Evolutionary conservation across 2,113 vertebrate species (phyloP).

Genomic region (Xiphophorus couchianus): DNA sequence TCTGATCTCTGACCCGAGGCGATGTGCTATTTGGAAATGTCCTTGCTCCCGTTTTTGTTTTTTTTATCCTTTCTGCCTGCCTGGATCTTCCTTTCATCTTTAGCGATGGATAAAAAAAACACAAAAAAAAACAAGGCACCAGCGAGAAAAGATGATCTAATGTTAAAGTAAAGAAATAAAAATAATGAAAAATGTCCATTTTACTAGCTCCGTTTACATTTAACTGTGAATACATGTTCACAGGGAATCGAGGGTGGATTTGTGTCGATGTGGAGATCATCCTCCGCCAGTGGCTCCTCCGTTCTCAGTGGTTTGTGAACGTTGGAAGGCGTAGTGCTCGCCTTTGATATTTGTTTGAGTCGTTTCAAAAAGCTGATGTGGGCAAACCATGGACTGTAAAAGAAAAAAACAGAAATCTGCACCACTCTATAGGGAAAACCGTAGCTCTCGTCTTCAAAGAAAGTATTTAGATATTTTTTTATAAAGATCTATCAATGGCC

Average conservation of each 20-base stretch:
- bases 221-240: slow-evolving; percentile 17
- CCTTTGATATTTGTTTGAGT: slow-evolving; percentile 56
- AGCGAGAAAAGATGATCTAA: slow-evolving; percentile 37
- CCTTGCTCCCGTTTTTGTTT: slow-evolving; percentile 30
- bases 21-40: slow-evolving; percentile 60
- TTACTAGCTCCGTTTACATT: slow-evolving; percentile 30
- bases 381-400: slow-evolving; percentile 29
- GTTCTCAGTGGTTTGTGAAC: slow-evolving; percentile 31
- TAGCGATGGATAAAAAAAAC: slow-evolving; percentile 25
- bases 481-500: slow-evolving; percentile 36
- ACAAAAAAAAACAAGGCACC: slow-evolving; percentile 36
- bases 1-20: slow-evolving; percentile 65
- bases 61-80: slow-evolving; percentile 22
- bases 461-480: slow-evolving; percentile 28
- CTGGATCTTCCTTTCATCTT: slow-evolving; percentile 40
- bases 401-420: slow-evolving; percentile 26
- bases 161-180: slow-evolving; percentile 8
- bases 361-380: slow-evolving; percentile 48
- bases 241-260: slow-evolving; percentile 29
- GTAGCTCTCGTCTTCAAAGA: slow-evolving; percentile 16
- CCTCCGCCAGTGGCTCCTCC: slow-evolving; percentile 1
- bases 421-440: neutral
- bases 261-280: slow-evolving; percentile 20
- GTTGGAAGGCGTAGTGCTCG: slow-evolving; percentile 16
- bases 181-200: slow-evolving; percentile 39